Percentiles rank a stretch among this genome's conserved stretches.
phyloP scores from a whole-genome alignment of 2,113 vertebrate genomes.

The human region GRCh38 chr1:115312001-115312500 shows the following conservation, averaged over 20 bases:
- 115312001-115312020: slow-evolving; percentile 60
- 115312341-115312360: background rate
- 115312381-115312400: background rate
- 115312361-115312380: background rate
- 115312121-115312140: background rate
- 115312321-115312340: background rate
- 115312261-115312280: slow-evolving; percentile 5
- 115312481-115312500: background rate
- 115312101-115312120: slow-evolving; percentile 45
- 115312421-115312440: background rate
- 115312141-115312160: slow-evolving; percentile 14
- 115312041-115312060: slow-evolving; percentile 48
- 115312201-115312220: slow-evolving; percentile 45
- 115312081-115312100: background rate
- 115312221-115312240: background rate
- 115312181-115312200: slow-evolving; percentile 41
- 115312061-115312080: slow-evolving; percentile 47
- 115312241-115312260: background rate
- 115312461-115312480: background rate
- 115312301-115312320: slow-evolving; percentile 2
- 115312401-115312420: background rate
- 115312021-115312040: slow-evolving; percentile 40
- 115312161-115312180: slow-evolving; percentile 11
- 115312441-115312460: background rate
- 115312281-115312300: background rate